These are phyloP conservation scores for Melanotaenia trifasciata DNA, from an alignment of 2,797 vertebrate genomes.

Conservation along the genomic window DNA sequence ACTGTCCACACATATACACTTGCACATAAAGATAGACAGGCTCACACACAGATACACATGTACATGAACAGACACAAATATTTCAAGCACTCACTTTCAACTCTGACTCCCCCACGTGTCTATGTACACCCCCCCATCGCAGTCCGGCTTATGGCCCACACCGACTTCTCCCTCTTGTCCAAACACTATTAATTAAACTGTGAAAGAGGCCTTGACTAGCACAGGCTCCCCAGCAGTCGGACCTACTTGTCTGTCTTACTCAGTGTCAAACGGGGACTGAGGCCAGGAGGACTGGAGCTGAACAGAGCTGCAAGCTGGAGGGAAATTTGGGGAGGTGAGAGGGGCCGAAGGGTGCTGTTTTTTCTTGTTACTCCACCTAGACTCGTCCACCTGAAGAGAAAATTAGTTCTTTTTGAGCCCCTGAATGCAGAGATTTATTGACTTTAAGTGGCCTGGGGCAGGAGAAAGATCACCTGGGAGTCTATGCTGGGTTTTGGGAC, in stretches of 20 bases:
- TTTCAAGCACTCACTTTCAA: constrained; percentile 57
- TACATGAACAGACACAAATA: constrained; percentile 65
- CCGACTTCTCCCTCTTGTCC: constrained; percentile 77
- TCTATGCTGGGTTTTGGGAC: constrained; percentile 67
- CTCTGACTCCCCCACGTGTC: constrained; percentile 43
- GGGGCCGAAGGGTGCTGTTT: constrained; percentile 67
- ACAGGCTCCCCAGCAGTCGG: constrained; percentile 74
- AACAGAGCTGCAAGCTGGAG: constrained; percentile 53
- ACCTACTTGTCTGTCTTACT: constrained; percentile 82
- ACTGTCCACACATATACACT: constrained; percentile 73
- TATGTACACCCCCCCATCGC: constrained; percentile 31
- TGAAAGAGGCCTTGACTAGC: constrained; percentile 86
- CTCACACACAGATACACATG: constrained; percentile 61
- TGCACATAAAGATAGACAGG: constrained; percentile 66
- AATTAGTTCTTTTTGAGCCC: constrained; percentile 68
- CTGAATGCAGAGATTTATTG: constrained; percentile 80
- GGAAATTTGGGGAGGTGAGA: constrained; percentile 57
- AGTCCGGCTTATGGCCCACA: constrained; percentile 50
- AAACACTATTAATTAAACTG: constrained; percentile 87
- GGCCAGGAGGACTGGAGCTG: constrained; percentile 58
- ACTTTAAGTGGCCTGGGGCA: constrained; percentile 75
- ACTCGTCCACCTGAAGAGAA: constrained; percentile 77
- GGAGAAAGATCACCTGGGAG: constrained; percentile 71
- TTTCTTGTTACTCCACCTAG: constrained; percentile 69
- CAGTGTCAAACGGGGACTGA: constrained; percentile 73